Conservation (phyloP, 2,113 vertebrate species). For the Corvus cornix region DNA sequence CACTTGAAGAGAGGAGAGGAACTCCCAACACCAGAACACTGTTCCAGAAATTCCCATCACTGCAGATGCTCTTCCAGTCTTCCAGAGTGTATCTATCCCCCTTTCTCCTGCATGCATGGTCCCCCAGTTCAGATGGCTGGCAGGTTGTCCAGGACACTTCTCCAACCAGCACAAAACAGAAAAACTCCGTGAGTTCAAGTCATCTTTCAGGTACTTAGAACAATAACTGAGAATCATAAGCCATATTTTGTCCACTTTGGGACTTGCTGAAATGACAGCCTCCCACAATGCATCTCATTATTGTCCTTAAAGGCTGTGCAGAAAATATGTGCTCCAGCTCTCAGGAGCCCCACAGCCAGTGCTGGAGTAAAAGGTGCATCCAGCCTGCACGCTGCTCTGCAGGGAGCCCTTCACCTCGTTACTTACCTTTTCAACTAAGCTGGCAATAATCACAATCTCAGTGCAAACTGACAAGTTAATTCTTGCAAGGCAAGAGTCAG, state of each 20-base stretch:
- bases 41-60: neutral
- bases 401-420: neutral
- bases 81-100: too few species aligned
- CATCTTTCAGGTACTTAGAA: neutral
- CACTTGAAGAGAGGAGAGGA: neutral
- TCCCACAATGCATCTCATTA: neutral
- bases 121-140: neutral
- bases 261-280: neutral
- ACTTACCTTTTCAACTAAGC: neutral
- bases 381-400: neutral
- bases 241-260: neutral
- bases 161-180: neutral
- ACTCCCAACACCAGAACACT: neutral
- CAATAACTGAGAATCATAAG: neutral
- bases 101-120: neutral
- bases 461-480: neutral
- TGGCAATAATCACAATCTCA: neutral
- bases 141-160: neutral
- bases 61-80: neutral
- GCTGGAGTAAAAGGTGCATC: neutral
- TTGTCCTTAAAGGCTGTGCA: fast-evolving
- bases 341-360: neutral
- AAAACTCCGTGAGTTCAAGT: neutral
- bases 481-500: neutral
- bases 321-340: neutral